A percentile compares a stretch with the other conserved stretches of the same genome.
Conservation (phyloP, 92 coral and sea anemone genomes). For the Porites divaricata region DNA sequence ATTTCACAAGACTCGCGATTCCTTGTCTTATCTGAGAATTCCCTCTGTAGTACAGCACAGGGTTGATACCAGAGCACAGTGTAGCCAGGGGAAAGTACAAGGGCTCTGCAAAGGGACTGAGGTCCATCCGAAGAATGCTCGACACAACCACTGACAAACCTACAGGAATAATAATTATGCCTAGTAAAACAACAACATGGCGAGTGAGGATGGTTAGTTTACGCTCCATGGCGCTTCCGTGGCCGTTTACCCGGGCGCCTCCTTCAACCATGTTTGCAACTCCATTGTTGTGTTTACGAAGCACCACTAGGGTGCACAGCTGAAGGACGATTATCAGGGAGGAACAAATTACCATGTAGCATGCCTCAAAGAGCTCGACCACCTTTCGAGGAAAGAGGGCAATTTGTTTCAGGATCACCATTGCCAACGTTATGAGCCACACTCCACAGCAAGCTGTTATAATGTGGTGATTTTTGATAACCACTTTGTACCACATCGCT, state of each 20-base stretch:
- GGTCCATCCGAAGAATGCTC: background rate
- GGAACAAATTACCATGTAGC: background rate
- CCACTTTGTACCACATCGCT: constrained; percentile 4
- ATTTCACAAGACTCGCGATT: background rate
- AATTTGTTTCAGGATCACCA: background rate
- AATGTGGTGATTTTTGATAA: background rate
- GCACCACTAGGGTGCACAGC: background rate
- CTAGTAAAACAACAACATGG: background rate
- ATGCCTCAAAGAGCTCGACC: background rate
- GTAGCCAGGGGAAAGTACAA: background rate
- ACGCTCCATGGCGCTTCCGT: constrained; percentile 1
- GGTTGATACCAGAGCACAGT: constrained; percentile 18
- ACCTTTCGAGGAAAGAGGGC: background rate
- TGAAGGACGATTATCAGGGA: background rate
- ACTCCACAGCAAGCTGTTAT: background rate
- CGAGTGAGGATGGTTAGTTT: background rate
- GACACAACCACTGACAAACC: background rate
- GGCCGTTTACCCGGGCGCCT: background rate
- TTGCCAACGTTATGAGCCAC: background rate
- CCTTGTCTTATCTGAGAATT: constrained; percentile 3
- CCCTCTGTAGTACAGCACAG: background rate
- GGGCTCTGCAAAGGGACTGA: background rate
- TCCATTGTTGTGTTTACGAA: background rate
- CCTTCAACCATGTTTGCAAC: background rate
- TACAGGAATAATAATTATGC: background rate